Evolutionary conservation across 1,140 invertebrate species (phyloP).

Genomic region (Caenorhabditis inopinata): DNA sequence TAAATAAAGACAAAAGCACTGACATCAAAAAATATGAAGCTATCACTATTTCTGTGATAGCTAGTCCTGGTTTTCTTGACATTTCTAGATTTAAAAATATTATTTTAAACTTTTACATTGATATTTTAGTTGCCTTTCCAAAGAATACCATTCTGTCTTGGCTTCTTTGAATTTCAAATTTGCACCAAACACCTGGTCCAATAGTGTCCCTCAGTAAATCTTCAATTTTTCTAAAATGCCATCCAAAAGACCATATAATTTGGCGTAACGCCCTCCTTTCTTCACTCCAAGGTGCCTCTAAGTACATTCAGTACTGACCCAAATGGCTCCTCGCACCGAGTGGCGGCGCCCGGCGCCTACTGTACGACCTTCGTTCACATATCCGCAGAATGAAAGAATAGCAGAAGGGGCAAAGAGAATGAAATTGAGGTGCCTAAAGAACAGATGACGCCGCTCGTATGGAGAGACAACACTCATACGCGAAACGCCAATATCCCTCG

Average conservation of each 20-base stretch:
- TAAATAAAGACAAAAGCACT: no score
- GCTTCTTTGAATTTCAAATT: no score
- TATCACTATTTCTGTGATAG: no score
- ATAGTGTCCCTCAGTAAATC: not conserved
- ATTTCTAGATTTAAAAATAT: no score
- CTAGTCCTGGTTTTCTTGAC: no score
- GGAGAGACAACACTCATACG: not conserved
- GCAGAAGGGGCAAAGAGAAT: not conserved
- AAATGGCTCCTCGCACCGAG: constrained; percentile 27
- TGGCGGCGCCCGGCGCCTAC: constrained; percentile 21
- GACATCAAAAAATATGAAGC: no score
- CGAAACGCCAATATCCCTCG: constrained; percentile 11
- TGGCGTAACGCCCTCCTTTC: not conserved
- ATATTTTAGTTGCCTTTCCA: no score
- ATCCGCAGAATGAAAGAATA: constrained; percentile 1
- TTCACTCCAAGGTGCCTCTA: not conserved
- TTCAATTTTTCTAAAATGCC: no score
- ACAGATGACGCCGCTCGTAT: constrained; percentile 33
- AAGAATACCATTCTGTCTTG: no score
- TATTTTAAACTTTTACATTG: no score
- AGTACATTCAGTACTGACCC: not conserved
- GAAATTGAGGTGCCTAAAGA: not conserved
- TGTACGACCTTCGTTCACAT: constrained; percentile 28
- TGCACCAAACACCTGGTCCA: not conserved
- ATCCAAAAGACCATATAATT: not conserved